These are phyloP conservation scores for Crenuchus spilurus DNA, from an alignment of 2,797 vertebrate genomes.

Conservation along the genomic window DNA sequence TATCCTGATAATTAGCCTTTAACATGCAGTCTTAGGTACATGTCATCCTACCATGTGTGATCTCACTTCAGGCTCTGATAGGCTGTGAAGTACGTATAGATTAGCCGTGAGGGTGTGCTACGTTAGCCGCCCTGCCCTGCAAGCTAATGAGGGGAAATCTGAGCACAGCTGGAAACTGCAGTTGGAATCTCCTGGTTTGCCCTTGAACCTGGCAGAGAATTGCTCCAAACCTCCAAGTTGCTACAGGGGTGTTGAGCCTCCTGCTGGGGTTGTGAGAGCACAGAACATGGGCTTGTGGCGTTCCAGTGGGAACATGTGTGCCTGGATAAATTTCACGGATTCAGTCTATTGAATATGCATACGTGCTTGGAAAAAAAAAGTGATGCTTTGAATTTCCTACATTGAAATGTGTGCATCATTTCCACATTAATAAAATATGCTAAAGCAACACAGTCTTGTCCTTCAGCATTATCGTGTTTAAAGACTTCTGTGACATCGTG, in stretches of 20 bases:
- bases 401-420: no score
- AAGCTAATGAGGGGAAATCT: not conserved
- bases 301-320: not conserved
- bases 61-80: not conserved
- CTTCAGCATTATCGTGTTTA: no score
- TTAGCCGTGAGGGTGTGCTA: not conserved
- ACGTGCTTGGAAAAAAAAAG: no score
- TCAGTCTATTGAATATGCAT: no score
- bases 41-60: not conserved
- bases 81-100: not conserved
- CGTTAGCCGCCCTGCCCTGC: not conserved
- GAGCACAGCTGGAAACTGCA: conserved; percentile 1
- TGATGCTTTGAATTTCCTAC: no score
- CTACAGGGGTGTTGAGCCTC: not conserved
- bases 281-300: not conserved
- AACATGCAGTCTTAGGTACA: no score
- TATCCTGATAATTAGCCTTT: no score
- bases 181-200: not conserved
- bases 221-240: not conserved
- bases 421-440: no score
- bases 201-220: conserved; percentile 14
- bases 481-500: no score
- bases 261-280: not conserved
- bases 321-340: not conserved
- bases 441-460: no score